phyloP scores from a whole-genome alignment of 2,113 vertebrate genomes.

The western clawed frog (Xenopus tropicalis) region DNA sequence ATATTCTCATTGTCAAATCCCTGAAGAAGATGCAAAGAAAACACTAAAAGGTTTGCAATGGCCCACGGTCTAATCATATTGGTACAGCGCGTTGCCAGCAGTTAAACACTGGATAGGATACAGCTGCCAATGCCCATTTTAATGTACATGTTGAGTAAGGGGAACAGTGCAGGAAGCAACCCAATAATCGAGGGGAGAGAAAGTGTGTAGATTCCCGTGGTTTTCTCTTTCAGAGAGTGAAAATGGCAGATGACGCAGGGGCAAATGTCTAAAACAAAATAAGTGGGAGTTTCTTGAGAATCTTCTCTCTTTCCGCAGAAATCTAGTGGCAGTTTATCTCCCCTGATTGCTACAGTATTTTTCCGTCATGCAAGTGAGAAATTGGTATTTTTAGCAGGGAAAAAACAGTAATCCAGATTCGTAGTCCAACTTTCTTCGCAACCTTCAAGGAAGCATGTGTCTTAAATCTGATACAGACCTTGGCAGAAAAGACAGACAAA shows the following conservation, averaged over 20 bases:
- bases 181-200: slow-evolving; percentile 4
- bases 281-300: neutral
- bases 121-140: slow-evolving; percentile 53
- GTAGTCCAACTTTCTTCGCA: slow-evolving; percentile 69
- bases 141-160: slow-evolving; percentile 63
- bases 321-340: slow-evolving; percentile 32
- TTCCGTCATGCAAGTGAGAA: slow-evolving; percentile 48
- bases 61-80: slow-evolving; percentile 72
- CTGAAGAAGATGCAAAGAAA: slow-evolving; percentile 68
- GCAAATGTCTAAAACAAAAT: neutral
- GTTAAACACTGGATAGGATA: slow-evolving; percentile 53
- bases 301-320: neutral
- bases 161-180: neutral
- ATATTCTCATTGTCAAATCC: slow-evolving; percentile 60
- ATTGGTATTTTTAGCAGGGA: slow-evolving; percentile 53
- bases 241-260: neutral
- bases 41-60: slow-evolving; percentile 65
- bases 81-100: slow-evolving; percentile 56
- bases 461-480: slow-evolving; percentile 93
- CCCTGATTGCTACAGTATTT: too few relatives aligned
- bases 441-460: slow-evolving; percentile 78
- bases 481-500: slow-evolving; percentile 67
- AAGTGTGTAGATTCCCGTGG: neutral
- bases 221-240: neutral
- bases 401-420: slow-evolving; percentile 62